Evolutionary conservation across 2,113 vertebrate species (phyloP).

Genomic region (Orthonyx spaldingii): DNA sequence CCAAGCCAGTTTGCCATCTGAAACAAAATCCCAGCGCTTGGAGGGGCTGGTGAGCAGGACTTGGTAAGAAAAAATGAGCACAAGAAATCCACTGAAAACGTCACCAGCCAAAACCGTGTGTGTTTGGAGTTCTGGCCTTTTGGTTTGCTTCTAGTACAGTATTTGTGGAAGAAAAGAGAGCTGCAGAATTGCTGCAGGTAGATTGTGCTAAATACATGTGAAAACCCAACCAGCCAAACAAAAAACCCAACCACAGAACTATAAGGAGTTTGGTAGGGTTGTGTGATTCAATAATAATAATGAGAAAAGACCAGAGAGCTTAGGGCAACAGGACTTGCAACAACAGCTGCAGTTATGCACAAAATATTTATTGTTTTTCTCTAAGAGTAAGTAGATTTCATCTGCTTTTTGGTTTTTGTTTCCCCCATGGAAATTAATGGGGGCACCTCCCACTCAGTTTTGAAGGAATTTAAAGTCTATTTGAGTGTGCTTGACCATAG

Average conservation of each 20-base stretch:
- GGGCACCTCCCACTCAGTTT: neutral
- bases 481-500: neutral
- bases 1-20: neutral
- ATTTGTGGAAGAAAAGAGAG: neutral
- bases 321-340: neutral
- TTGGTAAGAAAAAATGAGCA: neutral
- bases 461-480: neutral
- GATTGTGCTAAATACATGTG: neutral
- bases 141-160: neutral
- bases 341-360: neutral
- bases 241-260: neutral
- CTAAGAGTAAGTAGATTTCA: neutral
- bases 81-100: neutral
- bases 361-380: neutral
- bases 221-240: neutral
- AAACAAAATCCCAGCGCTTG: neutral
- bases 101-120: neutral
- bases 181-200: neutral
- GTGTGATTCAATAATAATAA: neutral
- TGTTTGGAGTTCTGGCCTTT: neutral
- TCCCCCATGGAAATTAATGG: neutral
- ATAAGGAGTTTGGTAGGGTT: neutral
- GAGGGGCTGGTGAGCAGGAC: neutral
- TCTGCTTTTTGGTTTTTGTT: neutral
- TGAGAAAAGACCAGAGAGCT: neutral